Evolutionary conservation across 2,888 invertebrate genomes (phyloP), one percentile per base, ranked within the genome.

Genomic region (Drosophila demipolita): DNA sequence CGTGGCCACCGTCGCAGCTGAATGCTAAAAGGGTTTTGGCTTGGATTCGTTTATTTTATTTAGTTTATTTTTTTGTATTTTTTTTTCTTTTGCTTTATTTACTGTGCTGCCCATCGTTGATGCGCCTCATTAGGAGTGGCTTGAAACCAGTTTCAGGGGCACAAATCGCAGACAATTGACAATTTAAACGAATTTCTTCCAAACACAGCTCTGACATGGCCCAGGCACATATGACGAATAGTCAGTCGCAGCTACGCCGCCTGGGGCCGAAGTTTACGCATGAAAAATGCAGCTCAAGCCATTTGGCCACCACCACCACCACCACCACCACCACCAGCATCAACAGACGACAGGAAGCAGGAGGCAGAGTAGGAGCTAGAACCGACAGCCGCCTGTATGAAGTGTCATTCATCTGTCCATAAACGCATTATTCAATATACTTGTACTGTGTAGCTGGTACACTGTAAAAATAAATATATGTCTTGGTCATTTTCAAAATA

Each of bases 391-490:
- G 84, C 86, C 87, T 89, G 90, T 87, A 91, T 91, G 91, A 91
- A 91, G 91, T 91, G 92, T 92, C 91, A 91, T 91, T 91, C 92
- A 91, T 92, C 91, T 91, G 90, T 81, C 83, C 89, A 91, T 90
- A 91, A 91, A 92, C 89, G 91, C 92, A 92, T 91, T 92, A 91
- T 91, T 92, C 91, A 91, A 90, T 91, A 90, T 86, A 78, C 74
- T 62, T 72, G 66, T 32, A 67, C 65, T 48, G 17, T 38, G 57
- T 50, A n/a, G 26, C 8, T 55, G 38, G 4, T 55, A 55, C 55
- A 55, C 55, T 55, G 55, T 1, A 1, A 55, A n/a, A 49, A 49
- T 26, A 15, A 49, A 49, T 23, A 17, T 23, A 26, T 49, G 26
- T 1, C 7, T 3, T 7, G 7, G 3, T 20, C 3, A 20, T 20